These are phyloP conservation scores for Coregonus ussuriensis DNA, from an alignment of 2,797 vertebrate genomes.

Conservation along the genomic window DNA sequence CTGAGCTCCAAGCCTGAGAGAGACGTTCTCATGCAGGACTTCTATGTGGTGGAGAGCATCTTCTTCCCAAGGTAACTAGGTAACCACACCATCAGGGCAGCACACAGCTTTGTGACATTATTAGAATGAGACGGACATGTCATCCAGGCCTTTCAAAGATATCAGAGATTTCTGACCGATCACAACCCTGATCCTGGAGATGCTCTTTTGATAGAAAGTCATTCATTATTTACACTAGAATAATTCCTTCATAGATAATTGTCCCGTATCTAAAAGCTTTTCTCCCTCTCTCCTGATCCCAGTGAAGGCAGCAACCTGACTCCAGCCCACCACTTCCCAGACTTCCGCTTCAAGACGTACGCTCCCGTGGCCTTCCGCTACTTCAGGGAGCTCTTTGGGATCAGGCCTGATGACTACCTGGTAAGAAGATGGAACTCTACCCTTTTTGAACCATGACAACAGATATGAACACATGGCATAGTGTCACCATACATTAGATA, in stretches of 20 bases:
- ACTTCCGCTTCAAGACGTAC: constrained; percentile 91
- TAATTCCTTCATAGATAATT: neutral
- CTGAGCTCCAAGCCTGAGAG: constrained; percentile 89
- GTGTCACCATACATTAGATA: neutral
- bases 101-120: neutral
- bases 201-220: neutral
- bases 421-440: constrained; percentile 57
- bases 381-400: constrained; percentile 89
- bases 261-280: neutral
- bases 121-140: neutral
- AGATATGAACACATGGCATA: neutral
- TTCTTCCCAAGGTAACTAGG: constrained; percentile 85
- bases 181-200: too few species aligned
- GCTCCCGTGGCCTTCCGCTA: constrained; percentile 89
- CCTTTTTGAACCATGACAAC: neutral
- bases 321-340: constrained; percentile 88
- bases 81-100: neutral
- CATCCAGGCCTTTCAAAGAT: neutral
- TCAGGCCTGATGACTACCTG: constrained; percentile 89
- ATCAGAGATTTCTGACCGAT: neutral
- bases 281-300: neutral
- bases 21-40: constrained; percentile 91
- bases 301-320: constrained; percentile 90
- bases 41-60: constrained; percentile 91
- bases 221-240: neutral